A percentile compares a stretch with the other conserved stretches of the same genome.
These are phyloP conservation scores for Steinernema feltiae DNA, from an alignment of 1,140 invertebrate species.

Conservation along the genomic window DNA sequence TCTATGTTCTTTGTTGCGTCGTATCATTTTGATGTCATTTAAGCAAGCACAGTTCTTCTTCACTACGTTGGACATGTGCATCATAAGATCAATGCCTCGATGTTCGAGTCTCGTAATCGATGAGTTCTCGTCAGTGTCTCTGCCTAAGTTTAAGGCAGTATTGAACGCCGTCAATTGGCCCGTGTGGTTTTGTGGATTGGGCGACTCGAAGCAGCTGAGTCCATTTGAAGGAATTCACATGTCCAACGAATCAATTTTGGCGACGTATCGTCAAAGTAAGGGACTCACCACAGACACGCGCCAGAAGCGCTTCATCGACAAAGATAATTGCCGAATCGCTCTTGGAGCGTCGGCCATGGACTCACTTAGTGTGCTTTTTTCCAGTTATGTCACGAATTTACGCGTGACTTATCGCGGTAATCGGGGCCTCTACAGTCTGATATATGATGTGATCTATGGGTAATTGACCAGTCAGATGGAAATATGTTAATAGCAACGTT, in stretches of 20 bases:
- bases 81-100: neutral
- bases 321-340: too few relatives aligned
- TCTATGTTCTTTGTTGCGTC: too few relatives aligned
- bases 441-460: too few relatives aligned
- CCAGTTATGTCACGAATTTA: neutral
- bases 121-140: neutral
- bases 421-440: neutral
- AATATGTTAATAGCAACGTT: too few relatives aligned
- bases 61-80: neutral
- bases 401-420: neutral
- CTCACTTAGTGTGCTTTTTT: too few relatives aligned
- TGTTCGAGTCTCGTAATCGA: neutral
- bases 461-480: too few relatives aligned
- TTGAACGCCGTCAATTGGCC: neutral
- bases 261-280: neutral
- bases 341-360: neutral
- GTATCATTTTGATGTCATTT: neutral
- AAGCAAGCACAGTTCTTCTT: neutral
- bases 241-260: neutral
- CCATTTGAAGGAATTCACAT: neutral
- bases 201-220: neutral
- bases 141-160: neutral
- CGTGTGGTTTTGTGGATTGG: neutral
- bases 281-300: too few relatives aligned
- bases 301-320: too few relatives aligned